A percentile compares a stretch with the other conserved stretches of the same genome.
Evolutionary conservation across 2,888 invertebrate genomes (phyloP).

Genomic region (Acheta domesticus): DNA sequence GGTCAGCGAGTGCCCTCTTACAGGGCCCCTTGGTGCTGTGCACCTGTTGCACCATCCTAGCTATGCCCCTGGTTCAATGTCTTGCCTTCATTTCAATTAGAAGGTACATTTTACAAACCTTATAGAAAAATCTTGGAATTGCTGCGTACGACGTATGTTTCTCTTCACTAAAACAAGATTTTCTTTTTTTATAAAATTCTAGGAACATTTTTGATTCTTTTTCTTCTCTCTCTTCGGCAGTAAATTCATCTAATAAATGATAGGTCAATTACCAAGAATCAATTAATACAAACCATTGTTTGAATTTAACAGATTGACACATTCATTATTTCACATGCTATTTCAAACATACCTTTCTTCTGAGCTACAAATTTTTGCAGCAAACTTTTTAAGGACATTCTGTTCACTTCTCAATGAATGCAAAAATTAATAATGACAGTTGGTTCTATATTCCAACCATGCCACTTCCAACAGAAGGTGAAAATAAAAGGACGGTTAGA

Average conservation of each 20-base stretch:
- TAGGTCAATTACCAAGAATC: neutral
- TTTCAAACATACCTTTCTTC: conserved; percentile 24
- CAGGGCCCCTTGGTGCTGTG: no score
- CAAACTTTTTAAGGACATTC: neutral
- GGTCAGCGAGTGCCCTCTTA: no score
- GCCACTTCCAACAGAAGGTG: no score
- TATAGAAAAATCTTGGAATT: conserved; percentile 47
- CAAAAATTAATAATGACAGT: no score
- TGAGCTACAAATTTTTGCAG: neutral
- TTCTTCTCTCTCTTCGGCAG: conserved; percentile 39
- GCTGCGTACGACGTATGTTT: conserved; percentile 21
- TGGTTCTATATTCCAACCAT: no score
- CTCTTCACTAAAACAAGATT: conserved; percentile 38
- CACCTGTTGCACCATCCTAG: no score
- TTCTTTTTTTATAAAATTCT: conserved; percentile 51
- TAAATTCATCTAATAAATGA: neutral
- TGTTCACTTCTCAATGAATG: neutral
- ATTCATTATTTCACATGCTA: neutral
- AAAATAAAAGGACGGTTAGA: no score
- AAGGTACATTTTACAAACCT: conserved; percentile 44
- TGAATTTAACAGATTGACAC: no score
- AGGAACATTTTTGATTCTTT: conserved; percentile 57
- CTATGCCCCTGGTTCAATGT: neutral
- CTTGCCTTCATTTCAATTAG: neutral
- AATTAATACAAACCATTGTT: no score